Base-by-base conservation (phyloP, 1,140 invertebrate genomes). In the Ceratina japonica region DNA sequence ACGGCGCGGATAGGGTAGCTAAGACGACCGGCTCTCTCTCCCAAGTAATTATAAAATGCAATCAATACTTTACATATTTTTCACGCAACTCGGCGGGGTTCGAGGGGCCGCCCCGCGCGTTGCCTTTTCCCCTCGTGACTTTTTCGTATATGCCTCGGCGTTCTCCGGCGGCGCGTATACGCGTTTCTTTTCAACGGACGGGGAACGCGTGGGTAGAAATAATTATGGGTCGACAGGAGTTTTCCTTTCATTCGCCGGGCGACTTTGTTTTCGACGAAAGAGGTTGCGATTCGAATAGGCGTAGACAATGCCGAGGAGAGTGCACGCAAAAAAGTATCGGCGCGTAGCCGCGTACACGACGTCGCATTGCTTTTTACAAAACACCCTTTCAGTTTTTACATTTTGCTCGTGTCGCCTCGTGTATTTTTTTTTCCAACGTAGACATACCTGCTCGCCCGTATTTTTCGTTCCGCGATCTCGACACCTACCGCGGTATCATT, bases 1-100 rank as follows among this genome's bases (percentile, higher is more conserved):
- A 44, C 37, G 37, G 86, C 82, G 82, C 69, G 84, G 82, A 87
- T 83, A 87, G 90, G 89, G 89, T 89, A 92, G 92, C 91, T 92
- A 92, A 92, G 91, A 92, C 92, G 91, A 91, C 90, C 87, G 90
- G 89, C 89, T 91, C 37, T 44, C 37, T 44, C 37, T 44, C 88
- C 91, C 91, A 92, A 92, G 92, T 92, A 92, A 92, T 92, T 92
- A 92, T 92, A 92, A 92, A 92, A 92, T 92, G 92, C 91, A 92
- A 92, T 92, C 92, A 92, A 92, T 92, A 92, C 92, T 92, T 92
- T 92, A 92, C 91, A 92, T 92, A 92, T 92, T 92, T 92, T 92
- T 91, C 91, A 92, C 91, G 90, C 90, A 90, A 89, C 87, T 84
- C 83, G 84, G 86, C 84, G 86, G 86, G 83, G 87, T 37, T 44